phyloP scores from a whole-genome alignment of 2,797 vertebrate species.

The Tragelaphus eurycerus region DNA sequence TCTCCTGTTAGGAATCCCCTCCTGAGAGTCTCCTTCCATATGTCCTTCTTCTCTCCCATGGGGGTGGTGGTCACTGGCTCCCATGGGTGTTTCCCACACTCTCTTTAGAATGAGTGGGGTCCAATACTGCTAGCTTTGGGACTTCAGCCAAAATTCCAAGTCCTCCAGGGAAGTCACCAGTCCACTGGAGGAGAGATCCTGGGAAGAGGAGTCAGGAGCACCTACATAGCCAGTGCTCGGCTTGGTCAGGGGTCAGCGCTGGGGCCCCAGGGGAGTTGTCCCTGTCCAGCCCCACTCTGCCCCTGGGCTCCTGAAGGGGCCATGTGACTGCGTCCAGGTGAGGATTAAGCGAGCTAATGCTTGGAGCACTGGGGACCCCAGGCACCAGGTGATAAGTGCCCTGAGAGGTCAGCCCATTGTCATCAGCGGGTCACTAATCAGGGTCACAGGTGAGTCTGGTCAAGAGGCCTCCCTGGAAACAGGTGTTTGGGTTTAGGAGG shows the following conservation, averaged over 20 bases:
- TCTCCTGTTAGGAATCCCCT: background rate
- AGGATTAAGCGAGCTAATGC: accelerated
- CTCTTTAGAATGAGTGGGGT: background rate
- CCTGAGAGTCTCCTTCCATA: background rate
- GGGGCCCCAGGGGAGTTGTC: background rate
- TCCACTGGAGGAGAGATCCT: background rate
- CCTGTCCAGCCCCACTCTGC: background rate
- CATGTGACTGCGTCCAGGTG: accelerated
- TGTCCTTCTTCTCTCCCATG: background rate
- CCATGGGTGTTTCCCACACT: background rate
- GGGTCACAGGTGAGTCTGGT: background rate
- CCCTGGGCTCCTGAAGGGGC: background rate
- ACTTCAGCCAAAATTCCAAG: background rate
- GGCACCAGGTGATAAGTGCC: accelerated
- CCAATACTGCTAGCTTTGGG: background rate
- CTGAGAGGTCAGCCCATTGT: background rate
- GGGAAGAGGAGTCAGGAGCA: background rate
- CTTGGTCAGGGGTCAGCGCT: background rate
- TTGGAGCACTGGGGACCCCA: accelerated
- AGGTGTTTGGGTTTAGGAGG: background rate
- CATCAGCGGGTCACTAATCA: accelerated
- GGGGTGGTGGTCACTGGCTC: background rate
- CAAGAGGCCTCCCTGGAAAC: background rate
- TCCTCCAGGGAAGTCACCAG: background rate
- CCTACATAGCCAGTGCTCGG: accelerated